Conservation (phyloP, 2,113 vertebrate genomes). For the Hystrix brachyura region DNA sequence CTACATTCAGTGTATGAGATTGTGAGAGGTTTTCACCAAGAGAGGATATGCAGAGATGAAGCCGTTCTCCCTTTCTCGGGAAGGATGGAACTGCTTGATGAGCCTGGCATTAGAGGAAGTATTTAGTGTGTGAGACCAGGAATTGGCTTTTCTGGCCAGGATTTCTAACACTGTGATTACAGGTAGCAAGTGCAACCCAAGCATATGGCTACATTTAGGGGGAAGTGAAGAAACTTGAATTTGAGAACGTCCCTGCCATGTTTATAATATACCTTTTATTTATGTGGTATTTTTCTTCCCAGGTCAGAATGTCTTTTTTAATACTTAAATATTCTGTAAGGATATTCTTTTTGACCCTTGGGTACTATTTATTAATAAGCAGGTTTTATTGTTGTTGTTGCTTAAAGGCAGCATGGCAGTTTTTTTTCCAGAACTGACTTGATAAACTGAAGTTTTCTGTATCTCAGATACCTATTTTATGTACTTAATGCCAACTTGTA, state of each 20-base stretch:
- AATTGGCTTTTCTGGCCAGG: neutral
- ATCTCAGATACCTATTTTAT: neutral
- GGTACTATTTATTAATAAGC: conserved; percentile 17
- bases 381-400: neutral
- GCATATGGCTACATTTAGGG: neutral
- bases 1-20: neutral
- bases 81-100: neutral
- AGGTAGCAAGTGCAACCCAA: conserved; percentile 27
- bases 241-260: neutral
- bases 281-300: neutral
- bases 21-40: neutral
- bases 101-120: neutral
- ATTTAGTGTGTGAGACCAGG: neutral
- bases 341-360: neutral
- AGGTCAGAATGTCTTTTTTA: conserved; percentile 18
- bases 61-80: conserved; percentile 18
- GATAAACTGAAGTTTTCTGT: conserved; percentile 51
- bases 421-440: neutral
- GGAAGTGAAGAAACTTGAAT: neutral
- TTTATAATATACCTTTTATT: conserved; percentile 9
- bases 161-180: neutral
- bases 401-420: neutral
- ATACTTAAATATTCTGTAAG: conserved; percentile 22
- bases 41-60: neutral
- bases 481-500: neutral